Evolutionary conservation across 2,797 vertebrate species (phyloP).

Genomic region (Antrozous pallidus): DNA sequence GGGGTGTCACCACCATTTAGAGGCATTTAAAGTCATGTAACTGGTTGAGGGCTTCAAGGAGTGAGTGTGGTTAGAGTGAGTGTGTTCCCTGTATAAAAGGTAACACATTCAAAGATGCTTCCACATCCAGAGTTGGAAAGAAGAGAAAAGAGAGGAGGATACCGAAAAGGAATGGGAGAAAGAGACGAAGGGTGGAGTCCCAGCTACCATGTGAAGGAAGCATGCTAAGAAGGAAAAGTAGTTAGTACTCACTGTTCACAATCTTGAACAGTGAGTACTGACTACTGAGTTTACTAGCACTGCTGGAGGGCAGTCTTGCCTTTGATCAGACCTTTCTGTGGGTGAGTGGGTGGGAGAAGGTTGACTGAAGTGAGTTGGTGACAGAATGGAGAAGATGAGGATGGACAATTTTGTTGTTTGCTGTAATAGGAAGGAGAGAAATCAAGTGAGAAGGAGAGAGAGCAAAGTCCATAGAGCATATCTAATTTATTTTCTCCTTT

Average conservation of each 20-base stretch:
- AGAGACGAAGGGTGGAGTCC: neutral
- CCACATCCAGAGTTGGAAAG: neutral
- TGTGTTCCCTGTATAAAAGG: neutral
- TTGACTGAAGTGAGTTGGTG: too few relatives aligned
- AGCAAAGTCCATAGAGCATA: neutral
- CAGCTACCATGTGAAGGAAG: neutral
- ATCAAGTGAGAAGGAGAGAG: neutral
- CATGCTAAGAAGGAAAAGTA: neutral
- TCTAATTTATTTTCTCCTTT: neutral
- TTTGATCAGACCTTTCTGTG: neutral
- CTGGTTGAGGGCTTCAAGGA: neutral
- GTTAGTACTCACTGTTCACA: too few relatives aligned
- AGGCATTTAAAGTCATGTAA: neutral
- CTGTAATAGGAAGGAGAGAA: neutral
- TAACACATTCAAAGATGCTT: neutral
- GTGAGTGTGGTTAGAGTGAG: neutral
- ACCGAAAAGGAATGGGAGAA: neutral
- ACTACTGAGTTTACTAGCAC: neutral
- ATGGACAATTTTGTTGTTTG: neutral
- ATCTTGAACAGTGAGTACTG: too few relatives aligned
- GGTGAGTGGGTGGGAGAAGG: accelerated
- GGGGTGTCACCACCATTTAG: neutral
- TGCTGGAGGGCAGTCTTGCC: neutral
- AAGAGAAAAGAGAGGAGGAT: neutral
- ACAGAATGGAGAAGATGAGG: neutral